phyloP scores from a whole-genome alignment of 2,797 vertebrate genomes.

The Mustela erminea region DNA sequence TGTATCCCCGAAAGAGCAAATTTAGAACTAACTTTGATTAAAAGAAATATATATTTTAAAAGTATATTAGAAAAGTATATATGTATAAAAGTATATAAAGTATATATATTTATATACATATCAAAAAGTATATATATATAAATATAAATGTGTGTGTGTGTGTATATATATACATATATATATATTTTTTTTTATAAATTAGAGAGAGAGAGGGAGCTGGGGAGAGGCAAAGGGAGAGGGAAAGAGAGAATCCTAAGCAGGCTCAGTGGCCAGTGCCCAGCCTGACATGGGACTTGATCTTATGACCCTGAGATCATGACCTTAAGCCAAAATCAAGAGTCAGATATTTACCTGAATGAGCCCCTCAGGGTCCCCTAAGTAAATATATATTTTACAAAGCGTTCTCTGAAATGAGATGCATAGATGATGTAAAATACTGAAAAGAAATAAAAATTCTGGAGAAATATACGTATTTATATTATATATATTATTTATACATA shows the following conservation, averaged over 20 bases:
- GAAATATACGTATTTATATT: neutral
- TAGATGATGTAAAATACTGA: constrained; percentile 25
- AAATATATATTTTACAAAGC: constrained; percentile 2
- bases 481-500: neutral
- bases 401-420: constrained; percentile 43
- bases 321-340: neutral
- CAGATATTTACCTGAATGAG: neutral
- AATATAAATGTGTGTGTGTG: neutral
- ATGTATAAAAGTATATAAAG: neutral
- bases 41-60: neutral
- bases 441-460: constrained; percentile 43
- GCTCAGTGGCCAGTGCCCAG: neutral
- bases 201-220: neutral
- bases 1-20: neutral
- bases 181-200: neutral
- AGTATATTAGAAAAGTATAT: neutral
- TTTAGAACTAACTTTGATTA: constrained; percentile 46
- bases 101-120: neutral
- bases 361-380: neutral
- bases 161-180: neutral
- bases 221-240: neutral
- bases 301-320: neutral
- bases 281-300: neutral
- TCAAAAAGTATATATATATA: neutral
- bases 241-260: neutral